Base-by-base conservation (phyloP, 2,888 invertebrate species). In the Osedax frankpressi region DNA sequence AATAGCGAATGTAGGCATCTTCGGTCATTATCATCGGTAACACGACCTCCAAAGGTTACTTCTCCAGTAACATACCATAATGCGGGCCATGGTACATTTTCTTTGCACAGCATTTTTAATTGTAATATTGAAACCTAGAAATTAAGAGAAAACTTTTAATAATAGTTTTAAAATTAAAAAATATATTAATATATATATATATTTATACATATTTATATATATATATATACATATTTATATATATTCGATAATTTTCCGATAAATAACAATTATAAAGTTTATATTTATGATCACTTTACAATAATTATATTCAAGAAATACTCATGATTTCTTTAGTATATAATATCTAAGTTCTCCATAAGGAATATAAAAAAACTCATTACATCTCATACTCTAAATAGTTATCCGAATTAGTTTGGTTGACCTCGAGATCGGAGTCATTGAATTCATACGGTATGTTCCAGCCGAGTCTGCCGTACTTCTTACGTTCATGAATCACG, bases 401-500 rank as follows among this genome's bases (percentile, higher is more conserved):
- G n/a, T n/a, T n/a, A n/a, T n/a, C n/a, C n/a, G n/a, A n/a, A n/a
- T n/a, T n/a, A n/a, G n/a, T n/a, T n/a, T n/a, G n/a, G n/a, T 44
- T 44, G 19, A 84, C 84, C 80, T 83, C 83, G 1, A 84, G 75
- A 78, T 84, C 84, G 1, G 84, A 84, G 69, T 84, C 83, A 78
- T 84, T 84, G 77, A 84, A 84, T 73, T 83, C 84, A 75, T 84
- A 84, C 0, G 82, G 79, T 68, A 84, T 82, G 75, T 84, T 84
- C 83, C 83, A 84, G 28, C 84, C 84, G 0, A 84, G 80, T 1
- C 81, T 78, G 24, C 83, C 82, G 77, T 83, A 84, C 71, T 84
- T 84, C 78, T 81, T 84, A 67, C 84, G 77, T 75, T 84, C 84
- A 76, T 83, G 83, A 24, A 84, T 80, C 44, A 84, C 81, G 73